Base-by-base conservation (phyloP, 2,888 invertebrate genomes). In the Dicranocentrus wangi region DNA sequence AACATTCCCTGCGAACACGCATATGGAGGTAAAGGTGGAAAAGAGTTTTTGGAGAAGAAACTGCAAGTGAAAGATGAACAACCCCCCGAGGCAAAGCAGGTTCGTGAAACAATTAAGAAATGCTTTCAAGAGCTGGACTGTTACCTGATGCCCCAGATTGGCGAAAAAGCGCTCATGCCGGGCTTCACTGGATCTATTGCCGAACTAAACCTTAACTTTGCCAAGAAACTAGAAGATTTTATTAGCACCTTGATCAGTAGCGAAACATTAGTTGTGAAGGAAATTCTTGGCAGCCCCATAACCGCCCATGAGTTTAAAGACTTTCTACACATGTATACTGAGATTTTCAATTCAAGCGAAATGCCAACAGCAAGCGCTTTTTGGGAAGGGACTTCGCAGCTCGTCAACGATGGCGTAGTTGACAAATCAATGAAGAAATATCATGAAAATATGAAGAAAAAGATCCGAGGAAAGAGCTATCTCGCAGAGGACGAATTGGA, bases 71-170 rank as follows among this genome's bases (percentile, higher is more conserved):
- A 69, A 19, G 94, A 96, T 86, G 94, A 93, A 88, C 98, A 99
- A 89, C 98, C 99, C 89, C 93, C 94, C 0, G 99, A 99, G 89
- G 90, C 98, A 80, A 97, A 98, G 88, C 95, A 97, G 51, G 90
- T 94, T 63, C 92, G 99, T 72, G 93, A 93, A 88, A 98, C 99
- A 90, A 98, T 99, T 86, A 93, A 94, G 85, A 93, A 95, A 21
- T 99, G 99, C 89, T 99, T 99, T 90, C 92, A 94, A 10, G 94
- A 96, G 89, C 96, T 98, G 87, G 94, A 95, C 27, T 98, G 99
- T 89, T 99, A 96, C 90, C 91, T 99, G 81, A 93, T 99, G 95
- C 99, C 99, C 53, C 98, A 99, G 91, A 99, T 99, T 0, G 99
- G 99, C 10, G 58, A 77, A 0, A 60, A 60, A 1, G 80, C 72